phyloP scores from a whole-genome alignment of 2,113 vertebrate species.

The Heloderma charlesbogerti region DNA sequence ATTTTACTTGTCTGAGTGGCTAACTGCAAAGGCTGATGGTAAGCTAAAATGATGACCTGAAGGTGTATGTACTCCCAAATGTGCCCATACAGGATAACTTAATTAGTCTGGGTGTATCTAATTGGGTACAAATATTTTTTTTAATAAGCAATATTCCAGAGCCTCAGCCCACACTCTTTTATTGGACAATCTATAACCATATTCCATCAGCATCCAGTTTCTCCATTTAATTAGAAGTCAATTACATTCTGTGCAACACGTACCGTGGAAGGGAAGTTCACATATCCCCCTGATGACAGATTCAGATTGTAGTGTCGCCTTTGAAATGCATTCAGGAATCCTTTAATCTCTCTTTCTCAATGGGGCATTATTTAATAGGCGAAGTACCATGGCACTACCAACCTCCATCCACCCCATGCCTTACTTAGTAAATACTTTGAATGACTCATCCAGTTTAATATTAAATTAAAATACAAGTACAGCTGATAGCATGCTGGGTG shows the following conservation, averaged over 20 bases:
- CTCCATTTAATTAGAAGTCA: slow-evolving; percentile 29
- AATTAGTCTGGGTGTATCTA: background rate
- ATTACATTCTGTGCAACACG: slow-evolving; percentile 32
- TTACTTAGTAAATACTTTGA: slow-evolving; percentile 29
- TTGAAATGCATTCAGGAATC: background rate
- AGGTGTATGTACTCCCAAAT: background rate
- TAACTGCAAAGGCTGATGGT: background rate
- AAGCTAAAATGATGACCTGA: background rate
- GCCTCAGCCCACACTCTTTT: slow-evolving; percentile 50
- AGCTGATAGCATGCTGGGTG: slow-evolving; percentile 15
- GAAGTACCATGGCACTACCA: slow-evolving; percentile 19
- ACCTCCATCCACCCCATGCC: background rate
- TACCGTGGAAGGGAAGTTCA: slow-evolving; percentile 6
- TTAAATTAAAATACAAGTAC: slow-evolving; percentile 44
- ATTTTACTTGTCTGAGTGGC: background rate
- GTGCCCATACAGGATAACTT: background rate
- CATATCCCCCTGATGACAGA: slow-evolving; percentile 11
- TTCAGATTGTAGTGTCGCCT: slow-evolving; percentile 13
- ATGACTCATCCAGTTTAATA: slow-evolving; percentile 29
- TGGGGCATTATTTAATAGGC: slow-evolving; percentile 33
- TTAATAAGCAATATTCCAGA: slow-evolving; percentile 59
- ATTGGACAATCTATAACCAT: slow-evolving; percentile 37
- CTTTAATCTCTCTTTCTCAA: slow-evolving; percentile 5
- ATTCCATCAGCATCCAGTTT: slow-evolving; percentile 19
- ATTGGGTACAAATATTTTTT: slow-evolving; percentile 13